Conservation (phyloP, 1,140 invertebrate species). For the Pachyrhynchus sulphureomaculatus region DNA sequence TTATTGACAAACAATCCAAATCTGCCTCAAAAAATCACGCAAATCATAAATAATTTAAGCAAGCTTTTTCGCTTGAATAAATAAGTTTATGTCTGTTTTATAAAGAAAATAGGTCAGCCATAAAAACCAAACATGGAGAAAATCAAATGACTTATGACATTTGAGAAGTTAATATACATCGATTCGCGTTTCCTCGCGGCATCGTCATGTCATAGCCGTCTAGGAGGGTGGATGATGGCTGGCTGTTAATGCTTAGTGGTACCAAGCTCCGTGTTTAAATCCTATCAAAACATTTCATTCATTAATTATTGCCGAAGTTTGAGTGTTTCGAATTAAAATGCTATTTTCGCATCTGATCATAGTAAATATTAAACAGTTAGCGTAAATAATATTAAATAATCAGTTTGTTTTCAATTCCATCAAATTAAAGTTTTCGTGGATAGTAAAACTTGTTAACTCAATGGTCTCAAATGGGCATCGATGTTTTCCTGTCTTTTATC, state of each 20-base stretch:
- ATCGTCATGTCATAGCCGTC: slow-evolving; percentile 7
- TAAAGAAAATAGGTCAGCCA: background rate
- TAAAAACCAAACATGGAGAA: no score
- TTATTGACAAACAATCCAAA: no score
- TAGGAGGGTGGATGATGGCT: background rate
- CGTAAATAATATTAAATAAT: no score
- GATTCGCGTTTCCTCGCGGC: slow-evolving; percentile 2
- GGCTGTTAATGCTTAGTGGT: slow-evolving; percentile 6
- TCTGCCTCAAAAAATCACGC: no score
- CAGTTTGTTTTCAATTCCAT: no score
- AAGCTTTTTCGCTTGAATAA: background rate
- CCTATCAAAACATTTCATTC: slow-evolving; percentile 9
- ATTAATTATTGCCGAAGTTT: slow-evolving; percentile 9
- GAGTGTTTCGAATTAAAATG: slow-evolving; percentile 16
- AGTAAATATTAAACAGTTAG: no score
- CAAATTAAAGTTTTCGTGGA: no score
- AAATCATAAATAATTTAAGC: slow-evolving; percentile 58
- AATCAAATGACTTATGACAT: slow-evolving; percentile 19
- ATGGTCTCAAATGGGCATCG: no score
- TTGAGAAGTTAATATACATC: slow-evolving; percentile 11
- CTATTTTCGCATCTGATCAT: background rate
- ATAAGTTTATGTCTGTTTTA: background rate
- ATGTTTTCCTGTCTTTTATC: no score
- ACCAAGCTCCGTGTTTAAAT: slow-evolving; percentile 14
- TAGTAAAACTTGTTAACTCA: no score